phyloP scores from a whole-genome alignment of 2,113 vertebrate genomes.

The Amphiprion percula region DNA sequence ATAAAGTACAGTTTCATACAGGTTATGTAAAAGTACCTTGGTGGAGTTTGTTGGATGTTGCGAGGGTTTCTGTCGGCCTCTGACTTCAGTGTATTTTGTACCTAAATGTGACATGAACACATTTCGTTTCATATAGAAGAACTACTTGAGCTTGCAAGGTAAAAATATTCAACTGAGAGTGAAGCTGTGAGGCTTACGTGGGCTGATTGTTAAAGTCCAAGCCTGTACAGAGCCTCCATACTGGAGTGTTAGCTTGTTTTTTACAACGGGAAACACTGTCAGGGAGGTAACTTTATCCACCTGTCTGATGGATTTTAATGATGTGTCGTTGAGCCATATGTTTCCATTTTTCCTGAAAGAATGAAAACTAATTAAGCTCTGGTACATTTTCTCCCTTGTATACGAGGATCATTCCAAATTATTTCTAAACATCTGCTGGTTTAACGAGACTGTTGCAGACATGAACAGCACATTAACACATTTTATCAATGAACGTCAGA shows the following conservation, averaged over 20 bases:
- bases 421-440: too few relatives aligned
- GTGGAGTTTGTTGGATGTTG: slow-evolving; percentile 35
- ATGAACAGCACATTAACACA: too few relatives aligned
- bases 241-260: slow-evolving; percentile 60
- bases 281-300: slow-evolving; percentile 66
- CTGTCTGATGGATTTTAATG: slow-evolving; percentile 47
- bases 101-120: slow-evolving; percentile 43
- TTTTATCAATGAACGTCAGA: too few relatives aligned
- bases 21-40: slow-evolving; percentile 39
- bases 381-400: too few relatives aligned
- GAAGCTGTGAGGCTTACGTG: slow-evolving; percentile 49
- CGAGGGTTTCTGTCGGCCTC: slow-evolving; percentile 47
- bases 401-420: too few relatives aligned
- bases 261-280: slow-evolving; percentile 54
- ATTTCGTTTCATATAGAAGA: neutral
- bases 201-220: slow-evolving; percentile 68
- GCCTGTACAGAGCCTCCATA: slow-evolving; percentile 10
- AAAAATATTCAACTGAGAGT: neutral
- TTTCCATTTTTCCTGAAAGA: slow-evolving; percentile 56
- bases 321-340: slow-evolving; percentile 67
- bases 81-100: slow-evolving; percentile 54
- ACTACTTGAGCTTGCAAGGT: neutral
- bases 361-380: neutral
- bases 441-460: too few relatives aligned
- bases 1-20: neutral